Evolutionary conservation across 2,797 vertebrate genomes (phyloP).

Genomic region (Takifugu rubripes): DNA sequence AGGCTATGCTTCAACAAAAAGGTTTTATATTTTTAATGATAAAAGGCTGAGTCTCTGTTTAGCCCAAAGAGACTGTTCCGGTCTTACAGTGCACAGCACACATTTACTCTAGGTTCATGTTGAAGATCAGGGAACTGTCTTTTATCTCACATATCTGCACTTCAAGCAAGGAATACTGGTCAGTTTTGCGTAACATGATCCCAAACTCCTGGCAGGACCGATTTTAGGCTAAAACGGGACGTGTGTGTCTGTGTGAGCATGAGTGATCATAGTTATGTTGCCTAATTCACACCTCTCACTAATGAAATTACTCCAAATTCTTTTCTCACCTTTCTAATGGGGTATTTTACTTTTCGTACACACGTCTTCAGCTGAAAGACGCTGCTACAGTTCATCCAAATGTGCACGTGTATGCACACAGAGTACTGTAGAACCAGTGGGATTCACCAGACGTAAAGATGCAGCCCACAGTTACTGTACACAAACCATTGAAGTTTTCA

Average conservation of each 20-base stretch:
- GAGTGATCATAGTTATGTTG: slow-evolving; percentile 1
- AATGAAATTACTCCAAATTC: slow-evolving; percentile 27
- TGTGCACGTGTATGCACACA: too few relatives aligned
- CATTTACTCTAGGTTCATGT: too few relatives aligned
- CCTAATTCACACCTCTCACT: slow-evolving; percentile 15
- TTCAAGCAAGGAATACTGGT: too few relatives aligned
- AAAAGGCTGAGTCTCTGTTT: too few relatives aligned
- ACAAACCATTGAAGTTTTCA: slow-evolving; percentile 43
- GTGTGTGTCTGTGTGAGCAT: not conserved
- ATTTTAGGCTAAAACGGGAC: not conserved
- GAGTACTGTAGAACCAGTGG: slow-evolving; percentile 10
- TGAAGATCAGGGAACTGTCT: too few relatives aligned
- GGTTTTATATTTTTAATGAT: too few relatives aligned
- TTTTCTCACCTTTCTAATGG: slow-evolving; percentile 34
- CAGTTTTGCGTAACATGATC: too few relatives aligned
- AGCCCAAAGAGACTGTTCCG: too few relatives aligned
- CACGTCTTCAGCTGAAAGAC: slow-evolving; percentile 21
- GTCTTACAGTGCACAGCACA: too few relatives aligned
- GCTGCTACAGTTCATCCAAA: slow-evolving; percentile 21
- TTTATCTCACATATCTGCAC: too few relatives aligned
- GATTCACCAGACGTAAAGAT: slow-evolving; percentile 10
- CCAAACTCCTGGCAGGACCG: not conserved
- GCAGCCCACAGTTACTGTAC: slow-evolving; percentile 37
- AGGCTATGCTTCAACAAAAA: too few relatives aligned
- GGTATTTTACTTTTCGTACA: slow-evolving; percentile 10